Evolutionary conservation across 2,113 vertebrate genomes (phyloP), one percentile per base, ranked within the genome.

Genomic region (Enhydra lutris): DNA sequence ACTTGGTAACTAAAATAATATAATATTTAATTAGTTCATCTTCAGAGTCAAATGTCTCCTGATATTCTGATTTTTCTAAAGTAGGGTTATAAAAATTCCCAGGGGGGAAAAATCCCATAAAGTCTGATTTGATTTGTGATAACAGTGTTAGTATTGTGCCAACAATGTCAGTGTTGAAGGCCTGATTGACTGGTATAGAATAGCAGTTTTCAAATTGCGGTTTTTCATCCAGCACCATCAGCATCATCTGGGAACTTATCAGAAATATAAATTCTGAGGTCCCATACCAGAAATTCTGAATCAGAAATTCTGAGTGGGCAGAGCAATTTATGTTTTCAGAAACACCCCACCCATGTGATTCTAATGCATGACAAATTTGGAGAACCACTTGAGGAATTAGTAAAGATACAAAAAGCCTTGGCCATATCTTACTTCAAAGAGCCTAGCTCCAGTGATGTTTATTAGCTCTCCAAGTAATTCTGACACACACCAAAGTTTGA

Each of bases 1-100:
- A 95, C 61, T 8, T 71, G 61, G 15, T 65, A 96, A 94, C 59
- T 92, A 97, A 69, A 5, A 86, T 94, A 71, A 94, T 76, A 91
- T 95, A 91, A 85, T 93, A 93, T 47, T 82, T 61, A 95, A 34
- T 57, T 93, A 95, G 47, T 31, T 95, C 55, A 94, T 65, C 45
- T 91, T 96, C 14, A 47, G n/a, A 95, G 47, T 55, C 59, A 95
- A 97, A 78, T 57, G 11, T 86, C 47, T 95, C 97, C 6, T 57
- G 96, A 79, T 74, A 91, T 67, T 90, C 29, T 85, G 45, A 76
- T 76, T 94, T 83, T 97, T 93, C 76, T 81, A 86, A 73, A 78
- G 18, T 23, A 63, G 36, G 36, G 21, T 42, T 61, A 76, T 34
- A 94, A 87, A 92, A 89, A 57, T 94, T 92, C 45, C 86, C 81